Evolutionary conservation across 2,888 invertebrate genomes (phyloP).

Genomic region (Koerneria pararmatus): DNA sequence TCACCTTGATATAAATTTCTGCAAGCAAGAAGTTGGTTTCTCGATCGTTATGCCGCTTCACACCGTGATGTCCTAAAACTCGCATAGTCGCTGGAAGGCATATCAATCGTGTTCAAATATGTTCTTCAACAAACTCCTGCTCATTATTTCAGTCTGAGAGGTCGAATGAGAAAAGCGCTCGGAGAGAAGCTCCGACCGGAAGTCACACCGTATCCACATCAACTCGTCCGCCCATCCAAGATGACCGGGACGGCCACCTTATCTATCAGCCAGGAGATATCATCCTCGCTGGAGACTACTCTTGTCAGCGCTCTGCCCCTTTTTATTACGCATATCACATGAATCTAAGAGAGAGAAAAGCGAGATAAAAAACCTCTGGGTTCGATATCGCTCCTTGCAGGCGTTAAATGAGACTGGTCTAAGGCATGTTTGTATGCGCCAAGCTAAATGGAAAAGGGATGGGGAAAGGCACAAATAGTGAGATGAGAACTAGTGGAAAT

Average conservation of each 20-base stretch:
- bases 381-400: too few relatives aligned
- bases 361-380: too few relatives aligned
- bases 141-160: neutral
- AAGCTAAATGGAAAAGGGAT: neutral
- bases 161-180: neutral
- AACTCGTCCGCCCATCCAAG: constrained; percentile 64
- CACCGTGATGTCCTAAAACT: too few relatives aligned
- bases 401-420: too few relatives aligned
- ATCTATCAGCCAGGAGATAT: constrained; percentile 97
- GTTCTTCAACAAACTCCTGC: too few relatives aligned
- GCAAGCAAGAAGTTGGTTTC: too few relatives aligned
- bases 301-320: constrained; percentile 70
- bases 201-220: neutral
- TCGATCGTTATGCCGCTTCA: too few relatives aligned
- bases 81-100: too few relatives aligned
- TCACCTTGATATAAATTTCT: too few relatives aligned
- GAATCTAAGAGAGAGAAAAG: too few relatives aligned
- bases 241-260: constrained; percentile 99
- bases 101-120: too few relatives aligned
- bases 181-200: neutral
- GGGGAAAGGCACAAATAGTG: neutral
- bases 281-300: constrained; percentile 75
- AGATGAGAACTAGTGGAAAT: neutral
- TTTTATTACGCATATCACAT: neutral
- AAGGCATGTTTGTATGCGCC: too few relatives aligned